Percentiles rank a stretch among this genome's conserved stretches.
Evolutionary conservation across 2,113 vertebrate genomes (phyloP).

Genomic region (Osmerus eperlanus): DNA sequence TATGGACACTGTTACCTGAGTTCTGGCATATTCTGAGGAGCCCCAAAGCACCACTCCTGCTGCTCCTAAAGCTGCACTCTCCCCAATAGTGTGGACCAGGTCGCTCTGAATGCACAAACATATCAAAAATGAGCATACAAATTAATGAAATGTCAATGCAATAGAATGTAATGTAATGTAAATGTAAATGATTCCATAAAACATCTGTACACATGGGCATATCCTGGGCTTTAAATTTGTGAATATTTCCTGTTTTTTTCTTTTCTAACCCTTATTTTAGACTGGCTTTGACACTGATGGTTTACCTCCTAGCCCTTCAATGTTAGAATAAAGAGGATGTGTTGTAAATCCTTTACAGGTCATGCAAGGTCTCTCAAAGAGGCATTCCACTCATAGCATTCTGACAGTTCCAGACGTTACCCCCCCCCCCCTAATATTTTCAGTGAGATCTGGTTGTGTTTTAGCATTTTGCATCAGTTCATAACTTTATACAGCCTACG

Average conservation of each 20-base stretch:
- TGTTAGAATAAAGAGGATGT: neutral
- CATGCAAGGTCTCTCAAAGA: neutral
- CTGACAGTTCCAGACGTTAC: neutral
- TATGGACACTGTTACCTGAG: conserved; percentile 55
- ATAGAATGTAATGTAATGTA: neutral
- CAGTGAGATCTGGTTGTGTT: no score
- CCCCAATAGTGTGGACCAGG: conserved; percentile 83
- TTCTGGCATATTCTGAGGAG: conserved; percentile 69
- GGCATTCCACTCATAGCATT: conserved; percentile 10
- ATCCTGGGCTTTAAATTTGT: no score
- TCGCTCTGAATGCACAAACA: conserved; percentile 72
- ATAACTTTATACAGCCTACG: no score
- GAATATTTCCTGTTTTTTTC: no score
- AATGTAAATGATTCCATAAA: neutral
- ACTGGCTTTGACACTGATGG: neutral
- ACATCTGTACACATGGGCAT: no score
- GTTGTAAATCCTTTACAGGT: neutral
- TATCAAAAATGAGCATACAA: neutral
- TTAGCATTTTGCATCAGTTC: no score
- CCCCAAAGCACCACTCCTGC: conserved; percentile 88
- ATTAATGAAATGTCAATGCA: no score
- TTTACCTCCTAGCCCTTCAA: neutral
- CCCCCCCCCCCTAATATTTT: no score
- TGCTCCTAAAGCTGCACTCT: conserved; percentile 80
- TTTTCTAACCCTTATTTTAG: no score